Evolutionary conservation across 2,888 invertebrate genomes (phyloP), one percentile per base, ranked within the genome.

Genomic region (Drosophila flavopinicola): DNA sequence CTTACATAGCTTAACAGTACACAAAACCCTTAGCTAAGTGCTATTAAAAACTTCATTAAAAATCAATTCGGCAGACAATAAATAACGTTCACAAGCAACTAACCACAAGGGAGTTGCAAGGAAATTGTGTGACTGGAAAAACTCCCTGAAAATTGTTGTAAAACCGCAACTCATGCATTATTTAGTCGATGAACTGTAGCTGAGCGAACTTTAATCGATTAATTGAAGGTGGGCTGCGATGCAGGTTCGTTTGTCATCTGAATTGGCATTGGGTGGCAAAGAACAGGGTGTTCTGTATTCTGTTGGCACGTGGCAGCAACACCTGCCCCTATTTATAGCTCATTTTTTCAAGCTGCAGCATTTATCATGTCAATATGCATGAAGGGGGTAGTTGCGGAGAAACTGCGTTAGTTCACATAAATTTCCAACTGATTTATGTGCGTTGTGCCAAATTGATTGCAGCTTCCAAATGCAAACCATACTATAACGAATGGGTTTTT

Each of bases 321-420:
- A 70, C 76, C 69, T 75, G 66, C 15, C 59, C 30, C 38, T 49
- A 35, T 69, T 42, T 59, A 54, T 44, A 41, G 45, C 54, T 52
- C 32, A 42, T 48, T 45, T 52, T 53, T 66, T 53, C 54, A 30
- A 51, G 52, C 53, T 38, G 11, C 37, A 20, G n/a, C 48, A 85
- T 82, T 82, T 72, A 77, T 82, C 84, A 82, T 82, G 82, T 58
- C 59, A 59, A 49, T 42, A 30, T 24, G n/a, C 20, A 44, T 32
- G 42, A 49, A 24, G 23, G 30, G 17, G n/a, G n/a, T n/a, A n/a
- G n/a, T n/a, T n/a, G 3, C n/a, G 9, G 33, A 47, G 23, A 42
- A 63, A 45, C 29, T 17, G 47, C 44, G 30, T 6, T 20, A 10
- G 49, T 30, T 32, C 25, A 41, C 54, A 71, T 67, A 58, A 48